Base-by-base conservation (phyloP, 2,888 invertebrate genomes). In the Busseola fusca region DNA sequence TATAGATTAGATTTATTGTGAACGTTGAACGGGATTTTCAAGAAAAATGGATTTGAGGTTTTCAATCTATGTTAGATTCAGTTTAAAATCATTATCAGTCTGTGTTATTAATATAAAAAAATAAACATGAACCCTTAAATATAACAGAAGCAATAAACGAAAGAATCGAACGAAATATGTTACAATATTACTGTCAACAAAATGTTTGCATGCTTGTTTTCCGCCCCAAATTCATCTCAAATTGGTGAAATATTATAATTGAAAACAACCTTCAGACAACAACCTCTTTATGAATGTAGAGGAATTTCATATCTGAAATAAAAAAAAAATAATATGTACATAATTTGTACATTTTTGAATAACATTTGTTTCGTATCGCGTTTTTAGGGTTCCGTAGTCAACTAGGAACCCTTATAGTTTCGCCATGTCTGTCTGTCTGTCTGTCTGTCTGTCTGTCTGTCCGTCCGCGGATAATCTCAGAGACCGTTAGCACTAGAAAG, bases 1-100 rank as follows among this genome's bases (percentile, higher is more conserved):
- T 58, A 56, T 54, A 72, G 65, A 81, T 76, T 65, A 63, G 56
- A 25, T 69, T 34, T 21, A 67, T 64, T 67, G 64, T 74, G 27
- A 60, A 34, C 14, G 3, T 21, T 52, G 21, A 60, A 60, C 1
- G 14, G 9, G 10, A 52, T 60, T 65, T 54, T 21, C n/a, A 27
- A 56, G 14, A 50, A 67, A 60, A 9, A 67, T 27, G 25, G 7
- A 34, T 60, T 45, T 48, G 56, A 16, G 18, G 10, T 9, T 25
- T 50, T 60, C 37, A 10, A 62, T 25, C 48, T 14, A 34, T 18
- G 14, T 42, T n/a, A 1, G 3, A 60, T n/a, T 54, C 7, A 10
- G 30, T 45, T 45, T 40, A 5, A 16, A 30, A 34, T 63, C 1
- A 3, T 9, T 14, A 30, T 16, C 6, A 10, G 56, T 30, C 2